Conservation (phyloP, 2,888 invertebrate species). For the Xanthorhoe spadicearia region DNA sequence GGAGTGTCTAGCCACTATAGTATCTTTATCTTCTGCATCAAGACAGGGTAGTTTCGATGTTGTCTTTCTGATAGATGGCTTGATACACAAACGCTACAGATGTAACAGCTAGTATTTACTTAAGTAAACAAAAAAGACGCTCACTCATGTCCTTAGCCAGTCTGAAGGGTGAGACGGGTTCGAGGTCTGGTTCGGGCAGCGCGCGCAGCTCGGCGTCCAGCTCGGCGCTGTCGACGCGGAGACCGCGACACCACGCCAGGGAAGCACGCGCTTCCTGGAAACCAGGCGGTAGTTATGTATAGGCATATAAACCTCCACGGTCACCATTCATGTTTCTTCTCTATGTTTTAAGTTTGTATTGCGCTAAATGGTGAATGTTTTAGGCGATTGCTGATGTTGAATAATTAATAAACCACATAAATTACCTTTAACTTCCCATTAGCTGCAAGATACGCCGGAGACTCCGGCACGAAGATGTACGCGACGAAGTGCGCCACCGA, state of each 20-base stretch:
- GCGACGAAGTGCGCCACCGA: constrained; percentile 59
- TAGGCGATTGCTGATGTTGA: background rate
- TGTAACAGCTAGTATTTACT: too few species aligned
- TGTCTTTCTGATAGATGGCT: too few species aligned
- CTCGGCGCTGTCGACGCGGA: constrained; percentile 34
- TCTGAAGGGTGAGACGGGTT: constrained; percentile 45
- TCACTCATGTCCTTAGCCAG: constrained; percentile 61
- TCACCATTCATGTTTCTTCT: too few species aligned
- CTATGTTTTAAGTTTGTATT: too few species aligned
- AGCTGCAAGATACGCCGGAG: constrained; percentile 69
- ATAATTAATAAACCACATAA: background rate
- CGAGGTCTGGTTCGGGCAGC: constrained; percentile 55
- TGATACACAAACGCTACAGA: too few species aligned
- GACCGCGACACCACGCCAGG: constrained; percentile 63
- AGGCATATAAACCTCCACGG: too few species aligned
- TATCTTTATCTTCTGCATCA: too few species aligned
- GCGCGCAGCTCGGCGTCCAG: constrained; percentile 51
- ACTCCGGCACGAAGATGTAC: constrained; percentile 65
- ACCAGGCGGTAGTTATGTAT: background rate
- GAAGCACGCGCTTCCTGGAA: constrained; percentile 60
- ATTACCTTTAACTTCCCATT: constrained; percentile 50
- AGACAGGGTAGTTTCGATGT: too few species aligned
- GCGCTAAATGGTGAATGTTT: background rate
- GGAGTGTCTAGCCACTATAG: too few species aligned
- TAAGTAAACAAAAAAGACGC: constrained; percentile 25